Conservation (phyloP, 2,113 vertebrate species). For the Sarotherodon lohbergeri region DNA sequence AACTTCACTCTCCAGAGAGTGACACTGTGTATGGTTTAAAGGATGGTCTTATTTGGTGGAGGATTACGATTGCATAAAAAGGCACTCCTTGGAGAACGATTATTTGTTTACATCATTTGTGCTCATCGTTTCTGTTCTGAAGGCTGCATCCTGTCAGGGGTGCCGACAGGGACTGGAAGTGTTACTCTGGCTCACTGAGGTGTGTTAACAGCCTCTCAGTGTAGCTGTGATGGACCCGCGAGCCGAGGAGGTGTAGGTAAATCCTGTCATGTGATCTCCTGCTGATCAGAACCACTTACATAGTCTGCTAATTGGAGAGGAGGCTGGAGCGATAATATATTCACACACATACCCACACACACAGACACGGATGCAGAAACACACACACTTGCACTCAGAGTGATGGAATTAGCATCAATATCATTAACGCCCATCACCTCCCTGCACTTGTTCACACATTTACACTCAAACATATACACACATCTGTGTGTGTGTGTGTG, state of each 20-base stretch:
- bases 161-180: not conserved
- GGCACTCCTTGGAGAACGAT: not conserved
- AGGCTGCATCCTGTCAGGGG: not conserved
- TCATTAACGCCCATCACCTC: conserved; percentile 52
- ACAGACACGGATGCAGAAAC: not conserved
- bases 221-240: not conserved
- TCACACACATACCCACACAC: conserved; percentile 6
- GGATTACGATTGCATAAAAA: not conserved
- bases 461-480: not conserved
- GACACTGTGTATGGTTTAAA: not conserved
- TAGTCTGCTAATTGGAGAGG: conserved; percentile 29
- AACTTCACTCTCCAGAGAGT: not conserved
- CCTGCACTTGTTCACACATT: conserved; percentile 9
- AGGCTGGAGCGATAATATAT: conserved; percentile 12
- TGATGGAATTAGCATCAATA: conserved; percentile 47
- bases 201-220: not conserved
- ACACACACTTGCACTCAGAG: not conserved
- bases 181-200: not conserved
- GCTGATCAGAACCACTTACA: conserved; percentile 26
- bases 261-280: not conserved
- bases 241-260: not conserved
- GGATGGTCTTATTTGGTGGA: not conserved
- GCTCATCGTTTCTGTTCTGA: not conserved
- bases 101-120: not conserved
- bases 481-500: not conserved